Conservation (phyloP, 2,113 vertebrate genomes). For the Taxidea taxus region DNA sequence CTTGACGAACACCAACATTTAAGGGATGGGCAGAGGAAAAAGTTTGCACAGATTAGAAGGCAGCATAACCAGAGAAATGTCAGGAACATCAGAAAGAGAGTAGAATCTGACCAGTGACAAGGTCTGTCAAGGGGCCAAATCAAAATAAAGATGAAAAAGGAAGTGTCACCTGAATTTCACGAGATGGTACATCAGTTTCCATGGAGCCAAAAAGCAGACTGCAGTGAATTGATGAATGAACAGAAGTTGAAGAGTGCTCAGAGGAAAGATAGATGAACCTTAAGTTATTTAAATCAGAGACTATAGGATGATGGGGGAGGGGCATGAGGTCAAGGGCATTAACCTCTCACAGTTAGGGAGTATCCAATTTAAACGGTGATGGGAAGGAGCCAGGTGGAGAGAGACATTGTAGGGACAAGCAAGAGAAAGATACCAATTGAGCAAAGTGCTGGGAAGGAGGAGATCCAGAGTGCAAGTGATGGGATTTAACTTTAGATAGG, state of each 20-base stretch:
- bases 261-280: background rate
- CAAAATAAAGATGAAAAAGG: background rate
- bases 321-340: background rate
- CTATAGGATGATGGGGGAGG: background rate
- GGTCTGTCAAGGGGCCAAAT: background rate
- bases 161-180: background rate
- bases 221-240: background rate
- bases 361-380: background rate
- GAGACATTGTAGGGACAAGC: constrained; percentile 10
- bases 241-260: background rate
- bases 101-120: background rate
- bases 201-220: background rate
- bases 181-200: background rate
- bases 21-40: background rate
- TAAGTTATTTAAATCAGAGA: background rate
- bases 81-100: background rate
- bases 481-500: background rate
- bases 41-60: background rate
- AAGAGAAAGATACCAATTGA: background rate
- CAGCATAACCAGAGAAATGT: background rate
- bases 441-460: background rate
- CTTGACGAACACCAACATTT: background rate
- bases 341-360: background rate
- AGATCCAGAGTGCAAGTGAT: background rate
- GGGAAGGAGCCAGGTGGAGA: background rate